Conservation (phyloP, 2,113 vertebrate genomes). For the Vimba vimba region DNA sequence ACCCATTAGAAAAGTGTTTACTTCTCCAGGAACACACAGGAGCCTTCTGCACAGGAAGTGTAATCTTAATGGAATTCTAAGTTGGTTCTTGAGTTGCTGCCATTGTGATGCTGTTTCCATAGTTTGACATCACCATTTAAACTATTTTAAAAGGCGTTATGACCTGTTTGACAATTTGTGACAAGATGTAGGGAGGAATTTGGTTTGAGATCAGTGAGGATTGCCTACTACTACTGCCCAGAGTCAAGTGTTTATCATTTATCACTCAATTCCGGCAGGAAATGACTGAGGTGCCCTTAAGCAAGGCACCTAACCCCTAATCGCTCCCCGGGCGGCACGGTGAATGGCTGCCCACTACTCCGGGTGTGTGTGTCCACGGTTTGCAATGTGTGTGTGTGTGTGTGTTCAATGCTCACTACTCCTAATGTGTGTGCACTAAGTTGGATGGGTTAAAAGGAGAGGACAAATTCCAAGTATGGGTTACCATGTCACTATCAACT, state of each 20-base stretch:
- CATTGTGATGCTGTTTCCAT: constrained; percentile 51
- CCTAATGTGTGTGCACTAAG: too few relatives aligned
- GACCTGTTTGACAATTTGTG: not conserved
- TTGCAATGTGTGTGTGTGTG: too few relatives aligned
- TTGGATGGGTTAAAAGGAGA: too few relatives aligned
- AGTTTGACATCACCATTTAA: not conserved
- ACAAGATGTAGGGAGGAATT: not conserved
- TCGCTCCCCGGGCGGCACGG: too few relatives aligned
- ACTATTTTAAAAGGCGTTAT: not conserved
- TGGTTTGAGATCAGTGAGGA: not conserved
- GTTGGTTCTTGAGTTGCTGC: constrained; percentile 36
- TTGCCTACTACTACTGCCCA: not conserved
- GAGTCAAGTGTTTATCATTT: constrained; percentile 35
- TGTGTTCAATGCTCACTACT: too few relatives aligned
- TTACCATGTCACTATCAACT: not conserved
- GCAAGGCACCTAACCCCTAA: too few relatives aligned
- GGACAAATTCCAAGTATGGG: too few relatives aligned
- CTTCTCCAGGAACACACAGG: constrained; percentile 53
- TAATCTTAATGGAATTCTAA: constrained; percentile 52
- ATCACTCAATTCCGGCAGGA: too few relatives aligned
- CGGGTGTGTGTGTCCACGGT: too few relatives aligned
- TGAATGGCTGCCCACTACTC: too few relatives aligned
- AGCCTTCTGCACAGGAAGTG: constrained; percentile 57
- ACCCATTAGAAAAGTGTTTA: constrained; percentile 49
- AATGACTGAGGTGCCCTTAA: too few relatives aligned